Evolutionary conservation across 2,888 invertebrate genomes (phyloP), one percentile per base, ranked within the genome.

Genomic region (Neria commutata): DNA sequence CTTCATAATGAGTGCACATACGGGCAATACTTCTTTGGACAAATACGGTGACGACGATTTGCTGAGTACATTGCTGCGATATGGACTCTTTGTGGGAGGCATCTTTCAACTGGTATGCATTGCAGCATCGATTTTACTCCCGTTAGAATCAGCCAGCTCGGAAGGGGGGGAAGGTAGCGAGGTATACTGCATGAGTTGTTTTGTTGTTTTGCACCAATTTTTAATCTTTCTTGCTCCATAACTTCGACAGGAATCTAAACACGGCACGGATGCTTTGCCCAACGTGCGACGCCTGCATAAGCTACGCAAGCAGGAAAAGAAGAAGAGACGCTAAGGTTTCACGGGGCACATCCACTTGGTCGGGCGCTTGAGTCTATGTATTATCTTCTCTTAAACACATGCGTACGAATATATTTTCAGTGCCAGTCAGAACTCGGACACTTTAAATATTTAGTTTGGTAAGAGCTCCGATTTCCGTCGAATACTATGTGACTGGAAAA

Each of bases 91-190:
- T 74, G 83, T 94, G 34, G 94, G 93, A 4, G 94, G 94, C 16
- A 85, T 92, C n/a, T 95, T 95, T 74, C 95, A 95, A 82, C 81
- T 95, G 56, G 83, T 90, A 21, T 95, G 94, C 74, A 85, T 95
- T 63, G 85, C 91, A 51, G 91, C 94, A 19, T 92, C 94, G 66
- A 88, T 94, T 49, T 86, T 92, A 60, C 85, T 91, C 61, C 88
- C 89, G n/a, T n/a, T n/a, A n/a, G n/a, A n/a, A n/a, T n/a, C n/a
- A n/a, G n/a, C n/a, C n/a, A 68, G 65, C 42, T 71, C 66, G 24
- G 68, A 71, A 2, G 61, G 67, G 5, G 64, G 58, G 4, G 77
- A 75, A 26, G 58, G 54, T 8, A 56, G 61, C 29, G 72, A 70
- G 65, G 70, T 29, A 14, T 21, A n/a, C n/a, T n/a, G n/a, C n/a